phyloP scores from a whole-genome alignment of 2,797 vertebrate species.

The Takifugu ocellatus region DNA sequence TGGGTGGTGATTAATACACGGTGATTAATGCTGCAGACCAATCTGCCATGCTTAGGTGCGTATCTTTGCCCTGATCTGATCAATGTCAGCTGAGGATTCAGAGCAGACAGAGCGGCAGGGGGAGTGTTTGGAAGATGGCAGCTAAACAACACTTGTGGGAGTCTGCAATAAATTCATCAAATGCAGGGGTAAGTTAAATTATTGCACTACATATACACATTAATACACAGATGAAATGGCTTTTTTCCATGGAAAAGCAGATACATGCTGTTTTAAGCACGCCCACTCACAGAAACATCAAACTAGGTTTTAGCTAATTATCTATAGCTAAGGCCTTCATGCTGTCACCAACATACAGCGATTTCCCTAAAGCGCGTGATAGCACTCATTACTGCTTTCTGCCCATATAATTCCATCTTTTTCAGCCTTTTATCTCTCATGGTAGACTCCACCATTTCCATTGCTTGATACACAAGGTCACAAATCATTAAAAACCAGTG shows the following conservation, averaged over 20 bases:
- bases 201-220: constrained; percentile 5
- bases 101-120: constrained; percentile 1
- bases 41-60: constrained; percentile 26
- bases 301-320: constrained; percentile 37
- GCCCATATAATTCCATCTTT: not conserved
- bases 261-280: constrained; percentile 5
- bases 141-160: constrained; percentile 10
- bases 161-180: constrained; percentile 29
- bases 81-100: constrained; percentile 7
- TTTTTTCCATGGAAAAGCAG: constrained; percentile 1
- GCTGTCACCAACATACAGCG: constrained; percentile 4
- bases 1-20: constrained; percentile 19
- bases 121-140: constrained; percentile 14
- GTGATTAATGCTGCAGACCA: constrained; percentile 4
- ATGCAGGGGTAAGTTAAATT: constrained; percentile 22
- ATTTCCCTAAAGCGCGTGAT: constrained; percentile 18
- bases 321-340: constrained; percentile 18
- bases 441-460: not conserved
- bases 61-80: constrained; percentile 27
- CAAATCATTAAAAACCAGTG: constrained; percentile 3
- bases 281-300: constrained; percentile 27
- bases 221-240: constrained; percentile 13
- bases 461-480: constrained; percentile 11
- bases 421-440: constrained; percentile 7
- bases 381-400: constrained; percentile 12